Conservation (phyloP, 2,797 vertebrate species). For the Malurus splendens region DNA sequence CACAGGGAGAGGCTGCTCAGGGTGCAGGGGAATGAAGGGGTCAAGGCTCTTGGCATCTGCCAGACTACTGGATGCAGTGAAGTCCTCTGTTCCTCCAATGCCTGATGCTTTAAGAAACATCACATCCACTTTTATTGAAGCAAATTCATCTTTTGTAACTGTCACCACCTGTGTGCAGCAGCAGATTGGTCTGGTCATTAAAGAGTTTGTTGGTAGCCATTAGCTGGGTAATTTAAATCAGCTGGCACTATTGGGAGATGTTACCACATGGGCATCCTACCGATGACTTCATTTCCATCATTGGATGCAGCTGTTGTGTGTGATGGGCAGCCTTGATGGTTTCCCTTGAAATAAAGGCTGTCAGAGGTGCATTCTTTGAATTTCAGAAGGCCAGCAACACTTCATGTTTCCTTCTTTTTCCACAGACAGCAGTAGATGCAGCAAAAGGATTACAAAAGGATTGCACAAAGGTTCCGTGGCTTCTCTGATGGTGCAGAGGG, state of each 20-base stretch:
- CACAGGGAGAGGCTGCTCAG: background rate
- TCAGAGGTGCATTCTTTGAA: background rate
- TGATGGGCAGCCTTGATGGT: background rate
- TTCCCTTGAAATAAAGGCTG: background rate
- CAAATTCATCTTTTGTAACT: background rate
- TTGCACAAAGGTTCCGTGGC: background rate
- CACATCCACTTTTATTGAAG: background rate
- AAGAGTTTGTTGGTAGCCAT: background rate
- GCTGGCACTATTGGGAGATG: background rate
- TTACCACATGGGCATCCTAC: background rate
- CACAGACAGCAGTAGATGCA: background rate
- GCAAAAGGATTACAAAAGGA: background rate
- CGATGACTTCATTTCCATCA: background rate
- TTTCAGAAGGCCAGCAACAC: background rate
- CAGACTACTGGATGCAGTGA: background rate
- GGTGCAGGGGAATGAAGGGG: background rate
- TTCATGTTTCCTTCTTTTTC: background rate
- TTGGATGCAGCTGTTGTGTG: background rate
- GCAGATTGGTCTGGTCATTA: background rate
- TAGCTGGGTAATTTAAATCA: background rate
- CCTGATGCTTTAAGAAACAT: background rate
- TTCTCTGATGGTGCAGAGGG: background rate
- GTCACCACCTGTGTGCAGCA: background rate
- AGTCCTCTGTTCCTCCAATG: background rate
- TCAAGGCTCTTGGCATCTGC: background rate